Percentiles rank a stretch among this genome's conserved stretches.
phyloP scores from a whole-genome alignment of 2,888 invertebrate species.

The Drosophila nr. medialis region DNA sequence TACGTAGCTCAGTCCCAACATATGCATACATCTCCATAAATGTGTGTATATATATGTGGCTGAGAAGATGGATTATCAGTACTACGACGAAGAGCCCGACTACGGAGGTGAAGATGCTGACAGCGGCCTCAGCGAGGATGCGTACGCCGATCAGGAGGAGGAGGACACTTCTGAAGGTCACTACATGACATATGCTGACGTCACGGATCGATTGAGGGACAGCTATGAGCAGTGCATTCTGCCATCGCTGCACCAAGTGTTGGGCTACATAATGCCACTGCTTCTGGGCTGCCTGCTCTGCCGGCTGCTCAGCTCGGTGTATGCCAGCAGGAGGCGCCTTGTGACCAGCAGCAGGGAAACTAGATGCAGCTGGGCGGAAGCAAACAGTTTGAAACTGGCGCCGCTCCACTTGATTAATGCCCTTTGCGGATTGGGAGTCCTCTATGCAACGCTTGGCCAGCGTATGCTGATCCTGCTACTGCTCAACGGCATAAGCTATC shows the following conservation, averaged over 20 bases:
- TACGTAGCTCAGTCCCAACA: constrained; percentile 18
- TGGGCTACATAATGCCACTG: constrained; percentile 55
- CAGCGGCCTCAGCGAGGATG: constrained; percentile 21
- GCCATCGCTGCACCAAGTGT: constrained; percentile 62
- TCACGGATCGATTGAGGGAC: constrained; percentile 34
- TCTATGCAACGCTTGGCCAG: constrained; percentile 42
- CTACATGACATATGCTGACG: background rate
- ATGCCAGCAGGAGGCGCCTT: constrained; percentile 9
- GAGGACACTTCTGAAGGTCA: background rate
- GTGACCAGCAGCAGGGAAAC: background rate
- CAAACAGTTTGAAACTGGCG: constrained; percentile 15
- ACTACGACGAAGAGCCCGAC: constrained; percentile 61
- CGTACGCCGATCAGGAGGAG: constrained; percentile 13
- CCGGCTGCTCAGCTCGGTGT: constrained; percentile 46
- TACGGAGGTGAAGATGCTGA: constrained; percentile 58
- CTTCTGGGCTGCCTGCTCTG: constrained; percentile 50
- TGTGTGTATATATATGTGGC: background rate
- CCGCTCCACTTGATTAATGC: constrained; percentile 59
- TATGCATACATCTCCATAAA: background rate
- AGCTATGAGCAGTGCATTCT: constrained; percentile 47
- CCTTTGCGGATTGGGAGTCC: constrained; percentile 41
- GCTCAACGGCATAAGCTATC: constrained; percentile 48
- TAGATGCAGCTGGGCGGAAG: constrained; percentile 14
- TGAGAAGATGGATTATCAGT: constrained; percentile 65
- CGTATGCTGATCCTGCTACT: constrained; percentile 47